Percentiles rank a stretch among this genome's conserved stretches.
Conservation (phyloP, 1,140 invertebrate genomes). For the Scaptodrosophila lebanonensis region DNA sequence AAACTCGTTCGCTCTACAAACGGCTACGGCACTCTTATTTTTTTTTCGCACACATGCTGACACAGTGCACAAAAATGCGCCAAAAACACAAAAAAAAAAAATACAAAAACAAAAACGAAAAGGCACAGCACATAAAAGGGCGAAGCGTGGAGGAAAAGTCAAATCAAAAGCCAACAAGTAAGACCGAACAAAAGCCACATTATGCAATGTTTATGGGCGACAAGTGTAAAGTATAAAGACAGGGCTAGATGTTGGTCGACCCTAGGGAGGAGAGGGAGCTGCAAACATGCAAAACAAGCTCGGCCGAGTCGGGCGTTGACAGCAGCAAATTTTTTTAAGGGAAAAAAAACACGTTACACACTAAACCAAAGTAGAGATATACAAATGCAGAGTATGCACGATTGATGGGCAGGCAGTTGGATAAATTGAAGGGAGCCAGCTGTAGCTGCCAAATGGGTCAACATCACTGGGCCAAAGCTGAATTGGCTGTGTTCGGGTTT, state of each 20-base stretch:
- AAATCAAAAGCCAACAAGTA: constrained; percentile 34
- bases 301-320: constrained; percentile 40
- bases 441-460: constrained; percentile 51
- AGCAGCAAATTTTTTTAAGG: constrained; percentile 48
- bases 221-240: constrained; percentile 42
- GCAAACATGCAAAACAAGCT: too few species aligned
- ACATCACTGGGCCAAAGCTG: constrained; percentile 58
- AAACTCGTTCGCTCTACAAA: constrained; percentile 65
- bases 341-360: constrained; percentile 16
- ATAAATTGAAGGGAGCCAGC: constrained; percentile 11
- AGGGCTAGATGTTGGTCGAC: too few species aligned
- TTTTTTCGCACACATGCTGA: constrained; percentile 24
- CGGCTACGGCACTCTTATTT: constrained; percentile 63
- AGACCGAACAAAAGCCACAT: constrained; percentile 15
- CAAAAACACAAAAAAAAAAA: constrained; percentile 7
- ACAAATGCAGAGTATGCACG: constrained; percentile 2
- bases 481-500: constrained; percentile 25
- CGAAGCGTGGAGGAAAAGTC: constrained; percentile 53
- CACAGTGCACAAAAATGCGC: constrained; percentile 51
- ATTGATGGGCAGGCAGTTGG: constrained; percentile 31
- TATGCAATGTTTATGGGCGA: constrained; percentile 61
- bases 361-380: constrained; percentile 5
- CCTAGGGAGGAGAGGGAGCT: too few species aligned
- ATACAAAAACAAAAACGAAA: constrained; percentile 3
- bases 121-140: constrained; percentile 38